These are phyloP conservation scores for Zoanthus solanderi DNA, from an alignment of 92 coral and sea anemone species.

Conservation along the genomic window DNA sequence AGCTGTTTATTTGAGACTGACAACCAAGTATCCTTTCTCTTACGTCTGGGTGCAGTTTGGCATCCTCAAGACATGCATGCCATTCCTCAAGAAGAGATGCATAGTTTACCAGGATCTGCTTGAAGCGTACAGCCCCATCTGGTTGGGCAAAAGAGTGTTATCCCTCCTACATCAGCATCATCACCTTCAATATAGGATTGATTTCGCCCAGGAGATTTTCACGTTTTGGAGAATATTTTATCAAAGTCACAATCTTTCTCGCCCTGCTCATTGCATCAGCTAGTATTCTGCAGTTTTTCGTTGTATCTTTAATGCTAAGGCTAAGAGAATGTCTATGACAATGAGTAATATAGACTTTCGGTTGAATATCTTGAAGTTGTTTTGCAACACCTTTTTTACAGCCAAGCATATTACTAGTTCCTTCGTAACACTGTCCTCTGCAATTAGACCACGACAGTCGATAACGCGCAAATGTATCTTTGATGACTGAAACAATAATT, in stretches of 20 bases:
- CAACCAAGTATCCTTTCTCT: constrained; percentile 25
- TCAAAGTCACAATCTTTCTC: neutral
- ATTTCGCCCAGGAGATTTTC: neutral
- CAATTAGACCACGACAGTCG: constrained; percentile 38
- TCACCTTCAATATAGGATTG: neutral
- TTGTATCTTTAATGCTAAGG: constrained; percentile 54
- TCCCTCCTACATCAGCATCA: neutral
- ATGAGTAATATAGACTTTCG: constrained; percentile 58
- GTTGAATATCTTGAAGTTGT: constrained; percentile 51
- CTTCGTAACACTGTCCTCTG: constrained; percentile 65
- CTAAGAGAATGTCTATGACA: constrained; percentile 56
- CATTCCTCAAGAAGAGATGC: constrained; percentile 14
- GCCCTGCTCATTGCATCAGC: neutral
- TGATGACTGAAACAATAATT: constrained; percentile 54
- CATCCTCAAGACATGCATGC: constrained; percentile 35
- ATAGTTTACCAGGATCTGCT: constrained; percentile 1
- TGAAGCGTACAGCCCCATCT: constrained; percentile 26
- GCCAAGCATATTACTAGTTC: constrained; percentile 65
- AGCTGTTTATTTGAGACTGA: constrained; percentile 28
- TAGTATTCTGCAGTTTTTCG: constrained; percentile 48
- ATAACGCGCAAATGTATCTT: constrained; percentile 14
- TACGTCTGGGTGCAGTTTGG: constrained; percentile 27
- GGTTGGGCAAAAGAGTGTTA: neutral
- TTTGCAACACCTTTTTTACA: constrained; percentile 14
- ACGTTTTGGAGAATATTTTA: neutral